phyloP scores from a whole-genome alignment of 2,888 invertebrate species.

The Protophormia terraenovae region DNA sequence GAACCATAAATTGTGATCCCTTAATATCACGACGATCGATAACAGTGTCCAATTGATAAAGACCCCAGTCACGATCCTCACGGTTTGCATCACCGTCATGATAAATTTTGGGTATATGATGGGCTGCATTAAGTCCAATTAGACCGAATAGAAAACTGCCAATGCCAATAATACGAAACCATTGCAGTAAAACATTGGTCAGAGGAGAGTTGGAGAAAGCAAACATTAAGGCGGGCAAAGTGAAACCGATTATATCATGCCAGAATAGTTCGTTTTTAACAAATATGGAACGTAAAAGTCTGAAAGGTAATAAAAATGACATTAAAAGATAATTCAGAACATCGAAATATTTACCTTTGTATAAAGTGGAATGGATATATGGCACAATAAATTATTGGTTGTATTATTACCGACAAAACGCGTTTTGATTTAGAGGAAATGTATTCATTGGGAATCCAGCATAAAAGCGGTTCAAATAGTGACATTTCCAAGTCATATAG shows the following conservation, averaged over 20 bases:
- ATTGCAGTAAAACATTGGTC: constrained; percentile 75
- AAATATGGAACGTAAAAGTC: constrained; percentile 69
- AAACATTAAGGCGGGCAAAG: constrained; percentile 80
- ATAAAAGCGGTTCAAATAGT: constrained; percentile 85
- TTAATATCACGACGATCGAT: constrained; percentile 87
- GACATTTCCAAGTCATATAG: constrained; percentile 88
- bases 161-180: constrained; percentile 83
- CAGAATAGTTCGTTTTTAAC: constrained; percentile 73
- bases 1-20: constrained; percentile 85
- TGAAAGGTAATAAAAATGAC: constrained; percentile 57
- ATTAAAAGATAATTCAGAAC: neutral
- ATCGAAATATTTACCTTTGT: constrained; percentile 62
- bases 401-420: constrained; percentile 82
- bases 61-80: constrained; percentile 86
- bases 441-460: constrained; percentile 83
- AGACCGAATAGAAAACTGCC: constrained; percentile 84
- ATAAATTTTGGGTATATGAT: constrained; percentile 89
- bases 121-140: constrained; percentile 87
- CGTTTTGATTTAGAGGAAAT: constrained; percentile 82
- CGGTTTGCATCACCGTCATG: constrained; percentile 87
- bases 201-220: constrained; percentile 73
- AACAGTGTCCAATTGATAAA: constrained; percentile 88
- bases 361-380: constrained; percentile 65
- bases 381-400: constrained; percentile 77
- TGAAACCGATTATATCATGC: constrained; percentile 80